Evolutionary conservation across 2,113 vertebrate genomes (phyloP).

Genomic region (Podocnemis expansa): DNA sequence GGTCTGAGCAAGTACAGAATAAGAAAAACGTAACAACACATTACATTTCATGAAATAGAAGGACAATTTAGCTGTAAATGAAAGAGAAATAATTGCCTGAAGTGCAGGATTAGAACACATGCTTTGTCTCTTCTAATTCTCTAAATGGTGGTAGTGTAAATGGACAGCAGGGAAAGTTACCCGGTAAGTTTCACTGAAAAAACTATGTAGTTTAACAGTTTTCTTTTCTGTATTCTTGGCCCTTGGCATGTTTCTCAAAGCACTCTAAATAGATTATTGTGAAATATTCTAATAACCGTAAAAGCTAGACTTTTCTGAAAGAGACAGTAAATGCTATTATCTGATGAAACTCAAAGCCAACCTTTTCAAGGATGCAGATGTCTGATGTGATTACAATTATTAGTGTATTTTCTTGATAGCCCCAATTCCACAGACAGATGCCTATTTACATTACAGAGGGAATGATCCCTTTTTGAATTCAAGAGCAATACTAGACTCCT

Average conservation of each 20-base stretch:
- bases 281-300: neutral
- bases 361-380: neutral
- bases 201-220: neutral
- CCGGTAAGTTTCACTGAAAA: rapidly evolving
- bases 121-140: neutral
- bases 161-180: neutral
- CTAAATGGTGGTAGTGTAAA: neutral
- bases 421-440: neutral
- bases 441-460: neutral
- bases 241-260: neutral
- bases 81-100: neutral
- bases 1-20: neutral
- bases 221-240: neutral
- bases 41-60: neutral
- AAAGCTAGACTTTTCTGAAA: neutral
- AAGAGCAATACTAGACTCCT: neutral
- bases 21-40: neutral
- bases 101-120: rapidly evolving
- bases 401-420: neutral
- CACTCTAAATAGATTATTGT: neutral
- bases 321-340: neutral
- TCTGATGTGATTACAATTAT: neutral
- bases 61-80: neutral
- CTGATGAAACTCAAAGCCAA: neutral
- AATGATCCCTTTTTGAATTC: neutral